A percentile compares a stretch with the other conserved stretches of the same genome.
Evolutionary conservation across 2,113 vertebrate genomes (phyloP).

Genomic region (Platysternon megacephalum): DNA sequence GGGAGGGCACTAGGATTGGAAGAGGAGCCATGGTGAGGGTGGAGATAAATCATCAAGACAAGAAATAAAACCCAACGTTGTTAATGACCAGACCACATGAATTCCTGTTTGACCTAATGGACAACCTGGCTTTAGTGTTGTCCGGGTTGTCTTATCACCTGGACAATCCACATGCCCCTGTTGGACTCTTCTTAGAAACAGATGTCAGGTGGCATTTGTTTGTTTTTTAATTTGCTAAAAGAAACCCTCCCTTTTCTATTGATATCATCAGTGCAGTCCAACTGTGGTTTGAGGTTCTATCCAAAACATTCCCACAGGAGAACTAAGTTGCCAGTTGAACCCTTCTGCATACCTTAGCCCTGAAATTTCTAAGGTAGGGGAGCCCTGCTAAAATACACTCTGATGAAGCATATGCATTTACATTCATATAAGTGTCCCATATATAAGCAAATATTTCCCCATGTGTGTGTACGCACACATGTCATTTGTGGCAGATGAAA

Average conservation of each 20-base stretch:
- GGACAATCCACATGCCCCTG: neutral
- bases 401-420: neutral
- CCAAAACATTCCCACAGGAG: neutral
- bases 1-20: neutral
- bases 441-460: neutral
- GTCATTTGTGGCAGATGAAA: rapidly evolving
- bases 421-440: neutral
- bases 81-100: neutral
- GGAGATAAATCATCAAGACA: neutral
- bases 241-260: neutral
- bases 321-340: neutral
- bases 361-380: neutral
- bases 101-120: neutral
- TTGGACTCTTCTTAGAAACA: neutral
- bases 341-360: neutral
- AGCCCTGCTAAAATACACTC: neutral
- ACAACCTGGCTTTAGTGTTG: neutral
- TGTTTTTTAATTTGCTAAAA: neutral
- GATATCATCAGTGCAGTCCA: neutral
- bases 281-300: neutral
- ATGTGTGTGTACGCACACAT: rapidly evolving
- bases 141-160: neutral
- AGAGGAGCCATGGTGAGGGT: neutral
- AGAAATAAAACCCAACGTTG: neutral
- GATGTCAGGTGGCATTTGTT: neutral